A percentile compares a stretch with the other conserved stretches of the same genome.
Conservation (phyloP, 2,797 vertebrate genomes). For the Varecia variegata region DNA sequence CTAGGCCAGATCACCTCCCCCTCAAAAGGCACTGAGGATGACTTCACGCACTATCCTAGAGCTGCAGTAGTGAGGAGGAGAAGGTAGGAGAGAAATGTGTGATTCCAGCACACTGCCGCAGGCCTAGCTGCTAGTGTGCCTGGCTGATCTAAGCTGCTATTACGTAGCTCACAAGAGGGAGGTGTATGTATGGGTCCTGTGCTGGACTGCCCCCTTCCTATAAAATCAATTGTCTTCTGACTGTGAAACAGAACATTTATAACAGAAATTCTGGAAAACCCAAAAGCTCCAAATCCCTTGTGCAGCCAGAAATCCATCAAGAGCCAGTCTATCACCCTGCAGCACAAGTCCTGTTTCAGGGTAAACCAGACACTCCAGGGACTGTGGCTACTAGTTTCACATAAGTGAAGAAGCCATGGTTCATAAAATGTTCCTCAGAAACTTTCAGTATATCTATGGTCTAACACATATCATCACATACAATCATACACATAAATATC, state of each 20-base stretch:
- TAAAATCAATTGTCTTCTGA: neutral
- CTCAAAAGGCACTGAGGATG: neutral
- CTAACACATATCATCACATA: neutral
- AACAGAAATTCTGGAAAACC: neutral
- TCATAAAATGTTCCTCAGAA: conserved; percentile 1
- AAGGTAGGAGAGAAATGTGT: neutral
- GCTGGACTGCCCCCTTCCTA: neutral
- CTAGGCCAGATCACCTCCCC: neutral
- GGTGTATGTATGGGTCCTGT: neutral
- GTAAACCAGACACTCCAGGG: neutral
- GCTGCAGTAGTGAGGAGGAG: neutral
- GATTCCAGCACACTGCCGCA: neutral
- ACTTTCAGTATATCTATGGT: neutral
- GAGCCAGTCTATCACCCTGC: neutral
- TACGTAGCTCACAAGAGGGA: neutral
- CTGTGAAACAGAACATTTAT: neutral
- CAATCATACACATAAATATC: neutral
- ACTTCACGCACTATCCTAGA: neutral
- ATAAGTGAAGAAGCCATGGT: neutral
- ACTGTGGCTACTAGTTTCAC: neutral
- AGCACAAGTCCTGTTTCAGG: neutral
- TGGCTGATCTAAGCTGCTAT: neutral
- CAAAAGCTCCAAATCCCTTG: neutral
- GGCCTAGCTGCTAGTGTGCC: neutral
- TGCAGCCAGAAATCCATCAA: neutral